phyloP scores from a whole-genome alignment of 2,113 vertebrate species.

The Falcunculus frontatus region DNA sequence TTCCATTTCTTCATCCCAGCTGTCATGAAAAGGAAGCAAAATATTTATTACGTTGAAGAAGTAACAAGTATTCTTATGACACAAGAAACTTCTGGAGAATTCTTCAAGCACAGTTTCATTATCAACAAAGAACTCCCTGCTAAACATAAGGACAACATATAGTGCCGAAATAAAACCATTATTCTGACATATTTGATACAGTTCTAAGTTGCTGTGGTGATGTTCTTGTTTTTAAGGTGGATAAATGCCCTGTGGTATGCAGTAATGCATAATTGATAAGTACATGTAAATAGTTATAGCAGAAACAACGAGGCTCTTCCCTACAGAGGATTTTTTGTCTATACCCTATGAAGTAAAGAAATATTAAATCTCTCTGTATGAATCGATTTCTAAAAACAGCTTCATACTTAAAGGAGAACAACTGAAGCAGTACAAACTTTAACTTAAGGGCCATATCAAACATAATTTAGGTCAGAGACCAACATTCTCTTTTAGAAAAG shows the following conservation, averaged over 20 bases:
- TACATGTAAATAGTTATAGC: background rate
- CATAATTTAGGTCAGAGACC: background rate
- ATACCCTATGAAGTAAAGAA: background rate
- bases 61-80: background rate
- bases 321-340: background rate
- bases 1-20: background rate
- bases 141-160: background rate
- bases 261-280: background rate
- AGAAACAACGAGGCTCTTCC: background rate
- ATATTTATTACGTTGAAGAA: background rate
- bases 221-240: background rate
- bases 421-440: background rate
- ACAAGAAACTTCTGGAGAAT: background rate
- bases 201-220: background rate
- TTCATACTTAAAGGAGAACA: background rate
- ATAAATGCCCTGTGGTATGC: background rate
- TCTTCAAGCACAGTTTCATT: background rate
- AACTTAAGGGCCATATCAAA: slow-evolving; percentile 23
- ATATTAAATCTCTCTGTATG: background rate
- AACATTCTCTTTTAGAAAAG: background rate
- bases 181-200: background rate
- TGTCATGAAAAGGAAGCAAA: background rate
- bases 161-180: background rate
- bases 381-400: background rate
- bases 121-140: background rate